A percentile compares a stretch with the other conserved stretches of the same genome.
Evolutionary conservation across 2,797 vertebrate species (phyloP).

Genomic region (Cossypha caffra): DNA sequence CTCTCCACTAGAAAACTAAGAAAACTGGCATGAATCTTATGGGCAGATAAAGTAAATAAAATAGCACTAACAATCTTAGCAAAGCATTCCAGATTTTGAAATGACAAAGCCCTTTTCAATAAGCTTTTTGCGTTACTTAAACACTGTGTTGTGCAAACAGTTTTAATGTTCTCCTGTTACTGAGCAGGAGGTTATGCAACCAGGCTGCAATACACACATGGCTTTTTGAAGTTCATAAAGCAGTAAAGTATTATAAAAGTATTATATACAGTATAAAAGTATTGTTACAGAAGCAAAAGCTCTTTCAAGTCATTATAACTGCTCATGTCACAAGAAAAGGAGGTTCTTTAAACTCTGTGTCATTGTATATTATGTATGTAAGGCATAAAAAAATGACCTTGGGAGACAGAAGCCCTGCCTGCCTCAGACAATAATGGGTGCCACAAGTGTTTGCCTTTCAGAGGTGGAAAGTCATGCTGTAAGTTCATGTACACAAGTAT

Average conservation of each 20-base stretch:
- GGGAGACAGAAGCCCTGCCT: background rate
- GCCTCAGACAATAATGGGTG: background rate
- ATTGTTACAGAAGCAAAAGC: background rate
- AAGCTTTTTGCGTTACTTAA: constrained; percentile 2
- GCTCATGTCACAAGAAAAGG: background rate
- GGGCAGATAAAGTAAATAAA: constrained; percentile 10
- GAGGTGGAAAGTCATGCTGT: background rate
- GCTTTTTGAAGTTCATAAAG: constrained; percentile 13
- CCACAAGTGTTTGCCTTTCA: background rate
- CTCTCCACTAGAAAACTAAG: background rate
- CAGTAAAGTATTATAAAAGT: background rate
- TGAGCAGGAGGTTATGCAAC: constrained; percentile 15
- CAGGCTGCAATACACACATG: background rate
- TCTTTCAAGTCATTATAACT: background rate
- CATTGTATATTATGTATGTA: background rate
- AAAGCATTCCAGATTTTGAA: constrained; percentile 30
- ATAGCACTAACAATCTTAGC: background rate
- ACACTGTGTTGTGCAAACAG: constrained; percentile 19
- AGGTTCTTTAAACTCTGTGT: background rate
- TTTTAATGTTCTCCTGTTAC: background rate
- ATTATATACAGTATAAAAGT: background rate
- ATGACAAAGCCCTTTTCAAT: background rate
- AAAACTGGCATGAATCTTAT: background rate
- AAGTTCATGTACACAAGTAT: background rate
- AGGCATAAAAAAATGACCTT: background rate